These are phyloP conservation scores for Myripristis jacobus DNA, from an alignment of 2,797 vertebrate genomes.

Conservation along the genomic window DNA sequence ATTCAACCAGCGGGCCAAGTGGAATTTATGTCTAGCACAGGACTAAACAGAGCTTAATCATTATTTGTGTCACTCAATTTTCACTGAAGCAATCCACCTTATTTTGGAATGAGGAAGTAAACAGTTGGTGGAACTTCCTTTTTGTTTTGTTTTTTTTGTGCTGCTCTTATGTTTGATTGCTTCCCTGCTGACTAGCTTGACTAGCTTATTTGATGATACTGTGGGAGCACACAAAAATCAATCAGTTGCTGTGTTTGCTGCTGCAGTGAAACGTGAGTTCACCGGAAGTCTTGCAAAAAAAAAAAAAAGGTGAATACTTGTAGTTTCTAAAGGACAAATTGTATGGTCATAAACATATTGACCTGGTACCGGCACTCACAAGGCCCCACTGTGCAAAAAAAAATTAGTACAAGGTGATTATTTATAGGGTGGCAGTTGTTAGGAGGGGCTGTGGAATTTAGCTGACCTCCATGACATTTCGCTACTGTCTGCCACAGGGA, in stretches of 20 bases:
- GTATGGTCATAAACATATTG: slow-evolving; percentile 43
- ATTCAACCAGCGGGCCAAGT: slow-evolving; percentile 68
- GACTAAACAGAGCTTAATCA: slow-evolving; percentile 69
- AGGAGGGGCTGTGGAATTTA: slow-evolving; percentile 21
- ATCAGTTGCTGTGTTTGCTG: too few species aligned
- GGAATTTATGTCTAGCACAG: slow-evolving; percentile 72
- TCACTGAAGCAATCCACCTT: slow-evolving; percentile 63
- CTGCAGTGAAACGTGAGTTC: too few species aligned
- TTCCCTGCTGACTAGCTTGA: too few species aligned
- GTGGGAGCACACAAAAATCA: too few species aligned
- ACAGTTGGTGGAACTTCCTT: too few species aligned
- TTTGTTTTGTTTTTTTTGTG: too few species aligned
- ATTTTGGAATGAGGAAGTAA: too few species aligned
- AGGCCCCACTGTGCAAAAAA: slow-evolving; percentile 19
- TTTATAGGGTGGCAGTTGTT: slow-evolving; percentile 30
- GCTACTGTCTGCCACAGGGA: slow-evolving; percentile 59
- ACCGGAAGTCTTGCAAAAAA: too few species aligned
- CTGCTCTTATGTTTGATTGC: too few species aligned
- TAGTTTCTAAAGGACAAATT: slow-evolving; percentile 51
- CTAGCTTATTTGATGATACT: too few species aligned
- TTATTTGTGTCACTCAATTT: slow-evolving; percentile 77
- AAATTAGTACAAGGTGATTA: slow-evolving; percentile 13
- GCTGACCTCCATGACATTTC: slow-evolving; percentile 65
- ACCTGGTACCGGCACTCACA: slow-evolving; percentile 9
- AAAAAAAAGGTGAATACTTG: too few species aligned